phyloP scores from a whole-genome alignment of 2,888 invertebrate species.

The Cinara cedri region DNA sequence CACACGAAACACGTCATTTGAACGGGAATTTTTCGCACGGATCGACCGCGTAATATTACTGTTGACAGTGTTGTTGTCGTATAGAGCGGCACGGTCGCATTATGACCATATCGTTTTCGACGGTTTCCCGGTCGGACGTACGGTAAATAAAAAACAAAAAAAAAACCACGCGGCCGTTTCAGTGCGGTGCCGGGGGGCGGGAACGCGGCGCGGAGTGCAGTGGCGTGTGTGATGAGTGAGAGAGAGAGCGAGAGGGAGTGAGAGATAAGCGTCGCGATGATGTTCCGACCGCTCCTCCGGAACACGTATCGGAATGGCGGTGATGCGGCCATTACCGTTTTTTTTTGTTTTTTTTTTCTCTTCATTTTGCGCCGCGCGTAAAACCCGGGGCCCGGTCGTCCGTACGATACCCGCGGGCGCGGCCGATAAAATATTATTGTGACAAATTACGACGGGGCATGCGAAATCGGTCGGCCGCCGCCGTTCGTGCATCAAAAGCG shows the following conservation, averaged over 20 bases:
- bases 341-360: too few species aligned
- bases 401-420: too few species aligned
- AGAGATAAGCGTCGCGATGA: not conserved
- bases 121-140: too few species aligned
- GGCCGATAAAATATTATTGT: slow-evolving; percentile 13
- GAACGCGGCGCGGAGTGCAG: not conserved
- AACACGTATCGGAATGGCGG: not conserved
- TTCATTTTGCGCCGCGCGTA: not conserved
- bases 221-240: not conserved
- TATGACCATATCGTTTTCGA: too few species aligned
- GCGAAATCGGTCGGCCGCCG: slow-evolving; percentile 45
- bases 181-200: too few species aligned
- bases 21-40: too few species aligned
- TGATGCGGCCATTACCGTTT: slow-evolving; percentile 10
- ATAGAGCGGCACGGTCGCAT: too few species aligned
- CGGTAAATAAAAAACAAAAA: too few species aligned
- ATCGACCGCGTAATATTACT: too few species aligned
- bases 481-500: slow-evolving; percentile 37
- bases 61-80: too few species aligned
- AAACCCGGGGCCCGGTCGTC: slow-evolving; percentile 4
- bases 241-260: not conserved
- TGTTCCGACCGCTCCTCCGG: not conserved
- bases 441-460: slow-evolving; percentile 54
- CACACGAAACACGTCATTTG: too few species aligned
- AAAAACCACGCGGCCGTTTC: too few species aligned